Conservation (phyloP, 2,113 vertebrate species). For the Pteronura brasiliensis region DNA sequence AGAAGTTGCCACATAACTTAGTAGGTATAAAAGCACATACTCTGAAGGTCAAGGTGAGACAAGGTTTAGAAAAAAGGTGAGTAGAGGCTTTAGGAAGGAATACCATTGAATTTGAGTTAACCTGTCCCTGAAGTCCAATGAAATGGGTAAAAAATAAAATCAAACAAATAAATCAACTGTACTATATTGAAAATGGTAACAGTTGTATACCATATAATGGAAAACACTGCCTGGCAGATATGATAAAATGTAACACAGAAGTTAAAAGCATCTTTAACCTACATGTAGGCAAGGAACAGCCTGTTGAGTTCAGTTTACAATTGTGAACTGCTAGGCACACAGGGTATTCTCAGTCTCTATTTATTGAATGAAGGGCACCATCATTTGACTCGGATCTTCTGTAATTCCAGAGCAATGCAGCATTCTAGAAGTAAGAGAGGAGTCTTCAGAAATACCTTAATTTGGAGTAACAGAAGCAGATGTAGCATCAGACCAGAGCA, state of each 20-base stretch:
- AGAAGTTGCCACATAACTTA: background rate
- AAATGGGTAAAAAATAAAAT: background rate
- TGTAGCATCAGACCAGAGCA: background rate
- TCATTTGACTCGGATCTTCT: background rate
- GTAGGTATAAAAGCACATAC: background rate
- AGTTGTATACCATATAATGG: background rate
- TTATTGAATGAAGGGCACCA: background rate
- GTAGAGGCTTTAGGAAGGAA: background rate
- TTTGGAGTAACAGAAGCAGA: background rate
- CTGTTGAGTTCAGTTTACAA: background rate
- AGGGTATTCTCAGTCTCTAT: background rate
- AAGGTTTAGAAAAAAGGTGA: background rate
- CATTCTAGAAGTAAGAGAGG: background rate
- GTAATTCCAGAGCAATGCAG: background rate
- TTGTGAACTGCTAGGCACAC: background rate
- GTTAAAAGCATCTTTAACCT: background rate
- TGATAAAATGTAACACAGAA: background rate
- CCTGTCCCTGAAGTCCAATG: background rate
- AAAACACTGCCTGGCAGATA: background rate
- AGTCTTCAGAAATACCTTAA: background rate
- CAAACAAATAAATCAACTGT: background rate
- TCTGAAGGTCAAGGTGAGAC: background rate
- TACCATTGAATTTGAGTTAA: background rate
- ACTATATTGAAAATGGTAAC: background rate
- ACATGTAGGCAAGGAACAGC: background rate